Evolutionary conservation across 2,888 invertebrate species (phyloP).

Genomic region (Gastrophysa polygoni): DNA sequence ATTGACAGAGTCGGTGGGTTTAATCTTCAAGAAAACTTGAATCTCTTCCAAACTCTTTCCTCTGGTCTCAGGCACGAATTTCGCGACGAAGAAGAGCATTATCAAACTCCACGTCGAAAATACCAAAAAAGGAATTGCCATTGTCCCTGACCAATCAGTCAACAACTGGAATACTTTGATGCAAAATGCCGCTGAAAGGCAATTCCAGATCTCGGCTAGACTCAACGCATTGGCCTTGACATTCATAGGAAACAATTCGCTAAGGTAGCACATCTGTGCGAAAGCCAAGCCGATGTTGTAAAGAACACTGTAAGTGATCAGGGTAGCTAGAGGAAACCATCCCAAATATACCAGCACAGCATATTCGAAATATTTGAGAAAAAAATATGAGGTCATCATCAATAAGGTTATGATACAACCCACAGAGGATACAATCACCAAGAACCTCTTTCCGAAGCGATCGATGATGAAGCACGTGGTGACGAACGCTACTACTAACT

Average conservation of each 20-base stretch:
- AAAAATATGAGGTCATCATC: slow-evolving; percentile 59
- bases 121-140: slow-evolving; percentile 70
- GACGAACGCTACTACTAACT: slow-evolving; percentile 63
- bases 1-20: neutral
- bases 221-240: slow-evolving; percentile 65
- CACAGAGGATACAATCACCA: slow-evolving; percentile 62
- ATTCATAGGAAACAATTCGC: slow-evolving; percentile 63
- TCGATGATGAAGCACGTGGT: slow-evolving; percentile 65
- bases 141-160: slow-evolving; percentile 62
- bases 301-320: slow-evolving; percentile 60
- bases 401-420: slow-evolving; percentile 56
- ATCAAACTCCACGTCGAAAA: slow-evolving; percentile 66
- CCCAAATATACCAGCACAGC: neutral
- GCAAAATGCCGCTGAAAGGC: slow-evolving; percentile 59
- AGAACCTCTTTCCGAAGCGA: slow-evolving; percentile 61
- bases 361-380: slow-evolving; percentile 52
- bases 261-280: slow-evolving; percentile 42
- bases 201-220: slow-evolving; percentile 62
- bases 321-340: slow-evolving; percentile 56
- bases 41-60: slow-evolving; percentile 73
- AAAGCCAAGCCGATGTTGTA: slow-evolving; percentile 57
- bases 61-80: slow-evolving; percentile 72
- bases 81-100: slow-evolving; percentile 66
- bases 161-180: slow-evolving; percentile 61
- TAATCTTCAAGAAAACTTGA: slow-evolving; percentile 65